Evolutionary conservation across 2,888 invertebrate species (phyloP), one percentile per base, ranked within the genome.

Genomic region (Caenorhabditis doughertyi): DNA sequence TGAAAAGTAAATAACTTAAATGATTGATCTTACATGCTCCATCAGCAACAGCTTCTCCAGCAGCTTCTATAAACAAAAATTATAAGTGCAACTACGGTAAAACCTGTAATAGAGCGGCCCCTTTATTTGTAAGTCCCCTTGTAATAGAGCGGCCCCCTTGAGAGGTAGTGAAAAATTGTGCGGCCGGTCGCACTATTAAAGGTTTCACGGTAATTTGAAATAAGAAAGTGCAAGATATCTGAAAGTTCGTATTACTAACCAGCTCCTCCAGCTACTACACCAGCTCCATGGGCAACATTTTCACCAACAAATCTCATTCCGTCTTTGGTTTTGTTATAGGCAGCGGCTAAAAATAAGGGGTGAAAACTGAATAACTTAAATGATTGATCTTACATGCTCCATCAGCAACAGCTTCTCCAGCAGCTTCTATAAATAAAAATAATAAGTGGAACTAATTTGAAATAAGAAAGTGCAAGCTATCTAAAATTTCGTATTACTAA

Each of bases 181-280:
- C n/a, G n/a, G n/a, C n/a, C n/a, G n/a, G n/a, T 35, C 9, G 35
- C 35, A 5, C 7, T 5, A 35, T 5, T 35, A 35, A 35, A 35
- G 35, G 35, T 35, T 35, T 35, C 35, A 35, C n/a, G n/a, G n/a
- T n/a, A n/a, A n/a, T n/a, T n/a, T n/a, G n/a, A n/a, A n/a, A n/a
- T n/a, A n/a, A n/a, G n/a, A n/a, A n/a, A n/a, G n/a, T n/a, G n/a
- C n/a, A n/a, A n/a, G n/a, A n/a, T n/a, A 13, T 13, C 39, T 39
- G 16, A 39, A 13, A 9, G 13, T 13, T 13, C 11, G 3, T 7
- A 2, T 39, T 16, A 47, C 51, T 74, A 13, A 44, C 72, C 51
- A n/a, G 72, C 72, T 72, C 72, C 72, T 18, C 60, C 72, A 21
- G n/a, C 62, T 42, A 73, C 72, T 27, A 60, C 72, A 35, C 74